Base-by-base conservation (phyloP, 2,888 invertebrate species). In the Barypeithes pellucidus region DNA sequence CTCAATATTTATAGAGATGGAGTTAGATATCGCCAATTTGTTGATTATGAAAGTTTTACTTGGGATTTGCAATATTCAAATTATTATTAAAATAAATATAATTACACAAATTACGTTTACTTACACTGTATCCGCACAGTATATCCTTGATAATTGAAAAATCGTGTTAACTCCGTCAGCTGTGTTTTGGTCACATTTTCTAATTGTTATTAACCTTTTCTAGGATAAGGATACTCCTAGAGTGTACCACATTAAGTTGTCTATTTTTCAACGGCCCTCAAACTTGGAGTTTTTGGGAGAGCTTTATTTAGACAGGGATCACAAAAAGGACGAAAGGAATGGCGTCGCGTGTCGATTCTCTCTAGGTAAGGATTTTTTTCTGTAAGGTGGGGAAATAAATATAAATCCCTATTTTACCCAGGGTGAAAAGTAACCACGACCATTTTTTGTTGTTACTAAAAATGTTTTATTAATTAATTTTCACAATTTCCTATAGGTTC, bases 241-340 rank as follows among this genome's bases (percentile, higher is more conserved):
- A 70, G 92, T 94, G 79, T 94, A 95, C 87, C 85, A 86, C 85
- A 96, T 96, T 82, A 94, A 94, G 84, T 88, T 97, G 79, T 93
- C 95, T 70, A 95, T 97, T 85, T 88, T 93, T 76, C 95, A 96
- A 86, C 89, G 96, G 85, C 94, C 94, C 80, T 92, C 94, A 68
- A 95, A 95, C 86, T 94, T 94, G 76, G 95, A 95, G 87, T 96
- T 94, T 87, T 89, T 96, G 76, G 97, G 97, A 24, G 95, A 96
- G 86, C 88, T 97, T 65, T 96, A 96, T 86, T 93, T 97, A 67
- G 96, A 96, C 85, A 89, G 94, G 79, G 96, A 96, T 78, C 84
- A 85, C 68, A 85, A 85, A 74, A 82, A 84, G 69, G 84, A 82
- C 33, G 84, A 88, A 76, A 76, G 82, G 77, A 93, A 95, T 84